phyloP scores from a whole-genome alignment of 2,797 vertebrate species.

The Sebastes cheni region DNA sequence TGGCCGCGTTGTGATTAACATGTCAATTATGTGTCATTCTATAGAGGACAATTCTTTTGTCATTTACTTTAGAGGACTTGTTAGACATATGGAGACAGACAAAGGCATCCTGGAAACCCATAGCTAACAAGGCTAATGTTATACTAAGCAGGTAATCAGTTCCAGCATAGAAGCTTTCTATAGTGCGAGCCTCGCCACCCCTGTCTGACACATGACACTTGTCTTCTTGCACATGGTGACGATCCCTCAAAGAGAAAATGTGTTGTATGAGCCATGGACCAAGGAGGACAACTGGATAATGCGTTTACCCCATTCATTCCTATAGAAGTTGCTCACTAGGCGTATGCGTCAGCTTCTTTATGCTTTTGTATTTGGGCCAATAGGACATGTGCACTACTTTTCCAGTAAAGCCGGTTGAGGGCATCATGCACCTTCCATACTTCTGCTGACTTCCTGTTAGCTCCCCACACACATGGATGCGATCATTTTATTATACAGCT shows the following conservation, averaged over 20 bases:
- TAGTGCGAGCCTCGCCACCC: not conserved
- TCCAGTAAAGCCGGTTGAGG: not conserved
- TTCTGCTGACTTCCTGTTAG: not conserved
- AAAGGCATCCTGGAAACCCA: too few relatives aligned
- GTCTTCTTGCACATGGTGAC: not conserved
- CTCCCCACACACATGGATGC: not conserved
- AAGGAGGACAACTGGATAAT: not conserved
- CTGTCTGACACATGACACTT: not conserved
- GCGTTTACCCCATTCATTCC: not conserved
- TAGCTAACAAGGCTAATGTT: too few relatives aligned
- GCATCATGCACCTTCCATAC: not conserved
- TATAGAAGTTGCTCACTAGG: not conserved
- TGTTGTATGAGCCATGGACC: not conserved
- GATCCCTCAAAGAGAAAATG: not conserved
- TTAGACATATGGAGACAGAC: too few relatives aligned
- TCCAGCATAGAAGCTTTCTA: not conserved
- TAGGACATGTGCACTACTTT: not conserved
- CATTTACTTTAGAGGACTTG: too few relatives aligned
- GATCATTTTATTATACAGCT: not conserved
- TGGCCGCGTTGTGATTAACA: too few relatives aligned
- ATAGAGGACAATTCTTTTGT: too few relatives aligned
- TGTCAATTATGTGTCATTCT: too few relatives aligned
- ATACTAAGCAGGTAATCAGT: not conserved
- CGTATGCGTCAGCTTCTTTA: rapidly evolving
- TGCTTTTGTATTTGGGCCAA: not conserved